Conservation (phyloP, 2,113 vertebrate genomes). For the Leptosomus discolor region DNA sequence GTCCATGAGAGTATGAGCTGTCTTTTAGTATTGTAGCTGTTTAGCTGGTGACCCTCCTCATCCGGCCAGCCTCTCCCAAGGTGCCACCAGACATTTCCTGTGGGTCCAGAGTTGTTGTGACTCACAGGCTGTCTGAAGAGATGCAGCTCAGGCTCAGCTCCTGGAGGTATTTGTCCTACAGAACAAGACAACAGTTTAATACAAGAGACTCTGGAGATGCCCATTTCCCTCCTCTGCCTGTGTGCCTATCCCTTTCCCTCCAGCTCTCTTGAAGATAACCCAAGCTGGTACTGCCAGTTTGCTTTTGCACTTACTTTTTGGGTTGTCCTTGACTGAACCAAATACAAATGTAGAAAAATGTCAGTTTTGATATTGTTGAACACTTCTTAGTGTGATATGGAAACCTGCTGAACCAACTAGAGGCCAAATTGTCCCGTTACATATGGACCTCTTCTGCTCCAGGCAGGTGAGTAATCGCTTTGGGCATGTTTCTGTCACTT, state of each 20-base stretch:
- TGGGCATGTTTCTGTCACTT: conserved; percentile 37
- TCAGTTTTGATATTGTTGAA: neutral
- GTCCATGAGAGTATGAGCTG: neutral
- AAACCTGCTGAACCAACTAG: neutral
- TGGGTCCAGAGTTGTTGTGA: neutral
- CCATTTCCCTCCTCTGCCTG: neutral
- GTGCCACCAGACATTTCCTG: neutral
- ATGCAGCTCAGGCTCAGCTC: neutral
- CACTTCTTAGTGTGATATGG: neutral
- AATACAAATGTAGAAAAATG: conserved; percentile 30
- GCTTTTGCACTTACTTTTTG: neutral
- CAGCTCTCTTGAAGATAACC: neutral
- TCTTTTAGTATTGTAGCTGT: neutral
- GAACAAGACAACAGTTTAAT: neutral
- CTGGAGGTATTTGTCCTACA: neutral
- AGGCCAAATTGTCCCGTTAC: neutral
- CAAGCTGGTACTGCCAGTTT: neutral
- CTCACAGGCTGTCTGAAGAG: neutral
- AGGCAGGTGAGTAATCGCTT: conserved; percentile 20
- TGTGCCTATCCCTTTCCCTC: neutral
- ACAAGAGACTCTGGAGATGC: neutral
- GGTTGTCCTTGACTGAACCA: neutral
- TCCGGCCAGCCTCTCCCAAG: neutral
- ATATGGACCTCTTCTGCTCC: neutral
- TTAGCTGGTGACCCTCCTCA: neutral